These are phyloP conservation scores for Sander vitreus DNA, from an alignment of 2,113 vertebrate genomes.

Conservation along the genomic window DNA sequence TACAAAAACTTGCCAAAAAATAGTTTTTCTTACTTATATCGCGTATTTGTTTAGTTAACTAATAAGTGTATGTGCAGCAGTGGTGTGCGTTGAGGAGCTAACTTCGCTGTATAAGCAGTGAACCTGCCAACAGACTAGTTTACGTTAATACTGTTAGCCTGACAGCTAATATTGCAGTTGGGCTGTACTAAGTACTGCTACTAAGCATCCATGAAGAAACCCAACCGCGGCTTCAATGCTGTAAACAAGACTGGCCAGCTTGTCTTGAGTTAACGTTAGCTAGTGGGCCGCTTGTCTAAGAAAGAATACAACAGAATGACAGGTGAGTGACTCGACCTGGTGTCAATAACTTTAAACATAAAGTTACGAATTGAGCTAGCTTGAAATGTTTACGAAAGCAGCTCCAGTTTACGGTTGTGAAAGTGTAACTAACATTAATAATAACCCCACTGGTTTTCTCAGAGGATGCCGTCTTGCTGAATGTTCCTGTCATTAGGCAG, in stretches of 20 bases:
- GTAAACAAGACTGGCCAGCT: conserved; percentile 30
- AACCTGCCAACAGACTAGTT: not conserved
- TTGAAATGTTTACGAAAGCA: not conserved
- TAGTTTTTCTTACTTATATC: not conserved
- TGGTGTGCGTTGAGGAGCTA: too few species aligned
- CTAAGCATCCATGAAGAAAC: conserved; percentile 63
- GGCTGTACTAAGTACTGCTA: conserved; percentile 12
- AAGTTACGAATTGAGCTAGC: not conserved
- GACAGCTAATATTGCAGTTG: conserved; percentile 30
- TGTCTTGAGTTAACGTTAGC: conserved; percentile 44
- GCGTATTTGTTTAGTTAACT: not conserved
- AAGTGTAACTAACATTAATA: not conserved
- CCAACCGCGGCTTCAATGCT: not conserved
- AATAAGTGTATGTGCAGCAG: not conserved
- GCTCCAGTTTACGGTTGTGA: not conserved
- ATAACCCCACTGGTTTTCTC: conserved; percentile 29
- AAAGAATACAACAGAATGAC: conserved; percentile 74
- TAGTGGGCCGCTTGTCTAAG: not conserved
- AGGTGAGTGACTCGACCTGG: conserved; percentile 61
- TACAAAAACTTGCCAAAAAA: not conserved
- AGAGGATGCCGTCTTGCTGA: conserved; percentile 92
- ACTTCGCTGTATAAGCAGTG: not conserved
- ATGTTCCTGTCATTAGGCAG: conserved; percentile 95
- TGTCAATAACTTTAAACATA: not conserved
- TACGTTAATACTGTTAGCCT: conserved; percentile 25